These are phyloP conservation scores for Rhabdomys dilectus DNA, from an alignment of 2,113 vertebrate species.

Conservation along the genomic window DNA sequence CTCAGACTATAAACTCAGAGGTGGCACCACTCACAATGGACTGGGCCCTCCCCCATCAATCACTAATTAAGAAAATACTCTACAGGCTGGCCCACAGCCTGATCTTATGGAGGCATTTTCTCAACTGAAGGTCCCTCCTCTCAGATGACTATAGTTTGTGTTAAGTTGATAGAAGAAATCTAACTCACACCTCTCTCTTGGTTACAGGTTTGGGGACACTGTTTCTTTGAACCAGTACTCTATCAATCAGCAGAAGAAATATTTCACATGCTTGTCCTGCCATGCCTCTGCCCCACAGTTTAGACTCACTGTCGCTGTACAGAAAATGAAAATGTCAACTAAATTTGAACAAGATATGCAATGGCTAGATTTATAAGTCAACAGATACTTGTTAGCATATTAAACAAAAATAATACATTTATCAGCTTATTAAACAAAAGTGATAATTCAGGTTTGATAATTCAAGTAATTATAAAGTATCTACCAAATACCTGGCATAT, in stretches of 20 bases:
- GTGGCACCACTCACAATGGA: not conserved
- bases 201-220: not conserved
- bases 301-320: not conserved
- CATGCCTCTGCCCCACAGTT: not conserved
- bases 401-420: not conserved
- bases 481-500: not conserved
- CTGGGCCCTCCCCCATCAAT: not conserved
- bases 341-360: slow-evolving; percentile 18
- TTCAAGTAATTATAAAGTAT: not conserved
- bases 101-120: not conserved
- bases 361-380: slow-evolving; percentile 1
- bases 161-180: too few species aligned
- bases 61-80: not conserved
- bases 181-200: not conserved
- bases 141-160: too few species aligned
- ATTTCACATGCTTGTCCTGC: not conserved
- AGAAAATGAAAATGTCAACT: not conserved
- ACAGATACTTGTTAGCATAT: not conserved
- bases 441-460: not conserved
- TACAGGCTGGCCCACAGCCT: not conserved
- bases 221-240: not conserved
- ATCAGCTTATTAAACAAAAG: not conserved
- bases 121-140: not conserved
- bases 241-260: not conserved
- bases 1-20: not conserved